Evolutionary conservation across 2,113 vertebrate genomes (phyloP).

Genomic region (Chroicocephalus ridibundus): DNA sequence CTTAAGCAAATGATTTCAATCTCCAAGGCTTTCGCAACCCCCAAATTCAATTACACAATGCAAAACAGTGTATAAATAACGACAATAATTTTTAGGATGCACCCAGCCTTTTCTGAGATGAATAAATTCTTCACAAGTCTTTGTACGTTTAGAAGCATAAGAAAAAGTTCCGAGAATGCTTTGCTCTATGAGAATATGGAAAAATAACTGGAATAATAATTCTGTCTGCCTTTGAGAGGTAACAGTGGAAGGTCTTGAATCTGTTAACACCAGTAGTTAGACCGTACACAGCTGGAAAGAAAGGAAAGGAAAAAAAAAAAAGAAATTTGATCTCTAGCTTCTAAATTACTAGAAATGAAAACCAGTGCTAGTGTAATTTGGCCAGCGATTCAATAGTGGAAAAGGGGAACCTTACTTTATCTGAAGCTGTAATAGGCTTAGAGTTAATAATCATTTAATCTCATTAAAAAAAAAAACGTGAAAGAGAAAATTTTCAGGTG

Average conservation of each 20-base stretch:
- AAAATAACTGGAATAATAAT: background rate
- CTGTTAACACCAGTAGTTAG: background rate
- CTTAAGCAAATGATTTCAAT: background rate
- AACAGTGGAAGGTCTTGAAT: background rate
- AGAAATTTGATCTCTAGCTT: background rate
- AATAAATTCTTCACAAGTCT: slow-evolving; percentile 1
- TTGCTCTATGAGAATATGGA: background rate
- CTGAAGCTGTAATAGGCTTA: background rate
- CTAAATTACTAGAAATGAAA: background rate
- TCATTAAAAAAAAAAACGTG: background rate
- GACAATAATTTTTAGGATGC: background rate
- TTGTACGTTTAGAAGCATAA: background rate
- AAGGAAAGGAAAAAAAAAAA: background rate
- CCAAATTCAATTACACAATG: background rate
- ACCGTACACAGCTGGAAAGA: background rate
- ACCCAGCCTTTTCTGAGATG: background rate
- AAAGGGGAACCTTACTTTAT: background rate
- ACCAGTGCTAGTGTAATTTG: background rate
- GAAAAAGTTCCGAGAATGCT: background rate
- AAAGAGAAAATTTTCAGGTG: background rate
- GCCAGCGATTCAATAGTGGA: background rate
- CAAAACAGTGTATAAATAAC: background rate
- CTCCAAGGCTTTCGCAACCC: background rate
- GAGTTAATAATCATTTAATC: background rate
- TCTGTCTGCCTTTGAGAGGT: background rate